Conservation (phyloP, 1,140 invertebrate genomes). For the Zaprionus tsacasi region DNA sequence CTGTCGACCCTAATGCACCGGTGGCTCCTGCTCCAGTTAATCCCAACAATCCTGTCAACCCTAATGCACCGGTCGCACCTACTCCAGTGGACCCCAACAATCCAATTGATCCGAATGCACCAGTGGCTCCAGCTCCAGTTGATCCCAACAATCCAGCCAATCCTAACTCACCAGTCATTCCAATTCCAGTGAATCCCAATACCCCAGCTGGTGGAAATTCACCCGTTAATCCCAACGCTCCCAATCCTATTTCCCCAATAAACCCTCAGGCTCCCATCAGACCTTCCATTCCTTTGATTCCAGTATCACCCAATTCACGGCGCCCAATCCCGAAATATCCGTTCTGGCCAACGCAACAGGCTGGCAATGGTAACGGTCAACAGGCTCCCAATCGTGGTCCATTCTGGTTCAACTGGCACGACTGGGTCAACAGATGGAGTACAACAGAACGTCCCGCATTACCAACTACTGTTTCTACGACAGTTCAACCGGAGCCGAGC, state of each 20-base stretch:
- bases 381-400: constrained; percentile 21
- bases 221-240: constrained; percentile 12
- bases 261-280: constrained; percentile 26
- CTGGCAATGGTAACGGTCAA: constrained; percentile 26
- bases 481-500: constrained; percentile 13
- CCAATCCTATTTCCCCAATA: neutral
- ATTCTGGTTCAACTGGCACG: constrained; percentile 62
- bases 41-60: constrained; percentile 29
- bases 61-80: constrained; percentile 26
- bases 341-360: constrained; percentile 40
- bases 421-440: constrained; percentile 61
- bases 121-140: constrained; percentile 18
- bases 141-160: constrained; percentile 17
- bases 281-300: constrained; percentile 3
- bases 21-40: too few relatives aligned
- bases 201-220: neutral
- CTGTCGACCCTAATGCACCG: too few relatives aligned
- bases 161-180: constrained; percentile 8
- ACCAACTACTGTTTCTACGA: constrained; percentile 25
- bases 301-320: constrained; percentile 1
- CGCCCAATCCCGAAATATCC: constrained; percentile 41
- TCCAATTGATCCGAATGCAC: constrained; percentile 21
- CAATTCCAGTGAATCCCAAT: constrained; percentile 17
- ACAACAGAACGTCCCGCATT: constrained; percentile 21
- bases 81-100: too few relatives aligned